Base-by-base conservation (phyloP, 2,113 vertebrate species). In the Numenius arquata region DNA sequence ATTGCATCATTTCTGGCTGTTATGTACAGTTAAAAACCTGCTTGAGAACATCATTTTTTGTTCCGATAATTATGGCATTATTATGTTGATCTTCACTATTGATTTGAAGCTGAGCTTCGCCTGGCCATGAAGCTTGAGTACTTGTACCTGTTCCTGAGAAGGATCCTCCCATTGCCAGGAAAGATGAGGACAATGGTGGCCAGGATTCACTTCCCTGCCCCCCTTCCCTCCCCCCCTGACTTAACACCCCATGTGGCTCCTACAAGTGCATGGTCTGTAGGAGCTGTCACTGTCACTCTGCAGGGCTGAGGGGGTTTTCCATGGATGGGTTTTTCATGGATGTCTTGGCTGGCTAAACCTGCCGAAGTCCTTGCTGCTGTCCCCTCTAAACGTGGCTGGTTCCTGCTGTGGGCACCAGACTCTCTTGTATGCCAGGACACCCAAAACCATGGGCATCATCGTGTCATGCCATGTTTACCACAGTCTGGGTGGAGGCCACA, bases 51-150 rank as follows among this genome's bases (percentile, higher is more conserved):
- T 27, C 3, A 9, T 36, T 59, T 21, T 48, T 72, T 40, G 47
- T 55, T 43, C 41, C 50, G 29, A 29, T 83, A 23, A 48, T 22
- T 48, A 48, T 8, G 8, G 5, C 17, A 5, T 52, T n/a, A 12
- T 14, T 50, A 11, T n/a, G 19, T 52, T 83, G 29, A 65, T 65
- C 16, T 71, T 77, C 56, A 70, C 16, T 14, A 14, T 0, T 7
- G 36, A 40, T 36, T 18, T 34, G 55, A 55, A 81, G 40, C 29
- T 38, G 48, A 77, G 9, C 27, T 66, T 66, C 10, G 22, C 17
- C 36, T 0, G 5, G 15, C 23, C 0, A 0, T 16, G 26, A 77
- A 48, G 41, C 17, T 23, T 23, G 34, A 52, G 27, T 34, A 11
- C 38, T 47, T 29, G 34, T 58, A 5, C 32, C 23, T 48, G 27